Evolutionary conservation across 2,888 invertebrate genomes (phyloP), one percentile per base, ranked within the genome.

Genomic region (Patella ulyssiponensis): DNA sequence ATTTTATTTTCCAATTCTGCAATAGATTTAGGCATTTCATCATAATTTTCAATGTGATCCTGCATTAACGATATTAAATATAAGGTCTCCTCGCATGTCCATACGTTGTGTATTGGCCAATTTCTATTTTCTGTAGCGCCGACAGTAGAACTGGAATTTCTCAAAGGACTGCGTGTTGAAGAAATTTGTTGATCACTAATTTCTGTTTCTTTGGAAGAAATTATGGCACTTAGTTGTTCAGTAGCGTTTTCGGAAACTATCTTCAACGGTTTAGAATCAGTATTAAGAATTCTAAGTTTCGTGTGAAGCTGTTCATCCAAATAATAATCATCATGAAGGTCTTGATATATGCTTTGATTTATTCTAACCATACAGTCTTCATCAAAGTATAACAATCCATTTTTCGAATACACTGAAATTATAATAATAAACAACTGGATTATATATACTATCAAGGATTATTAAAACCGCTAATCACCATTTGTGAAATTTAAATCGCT

Each of bases 391-490:
- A 58, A 58, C 58, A 58, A 7, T 7, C 58, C 17, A 58, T 58
- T 58, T 58, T 58, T 58, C 17, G 58, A 58, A 58, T 58, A 58
- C 5, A 58, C 58, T 58, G 58, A 58, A 58, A 58, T 58, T 58
- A 58, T 15, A 20, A 58, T n/a, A 58, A 58, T 54, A 54, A 54
- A 54, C 54, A 54, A 17, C 17, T 54, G 54, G 54, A 54, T 54
- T 54, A 17, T 54, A 17, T 12, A 54, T 54, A 54, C 14, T 12
- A 12, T 54, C 17, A 12, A 54, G 54, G 12, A 27, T 27, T 27
- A 27, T 27, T 27, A 27, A 27, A 27, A 27, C 27, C 27, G 27
- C 27, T 27, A 27, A 27, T 27, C 27, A 27, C 27, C 54, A 15
- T 54, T 54, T 54, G 54, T 17, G 12, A 54, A 54, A 54, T 54